Percentiles rank a stretch among this genome's conserved stretches.
Evolutionary conservation across 1,140 invertebrate species (phyloP).

Genomic region (Drosophila micromelanica): DNA sequence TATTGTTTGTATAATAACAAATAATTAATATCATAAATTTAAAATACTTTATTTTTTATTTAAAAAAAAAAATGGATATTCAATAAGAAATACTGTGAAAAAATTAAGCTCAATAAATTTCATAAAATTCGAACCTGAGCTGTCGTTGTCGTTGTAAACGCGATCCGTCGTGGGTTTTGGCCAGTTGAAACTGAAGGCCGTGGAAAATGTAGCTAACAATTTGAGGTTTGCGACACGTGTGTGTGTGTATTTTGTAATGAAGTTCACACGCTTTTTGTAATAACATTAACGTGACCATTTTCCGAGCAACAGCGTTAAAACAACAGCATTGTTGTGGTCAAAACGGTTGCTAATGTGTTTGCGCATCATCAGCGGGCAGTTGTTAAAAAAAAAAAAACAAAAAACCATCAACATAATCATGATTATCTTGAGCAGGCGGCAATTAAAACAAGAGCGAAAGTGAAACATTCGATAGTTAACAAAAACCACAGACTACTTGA

Average conservation of each 20-base stretch:
- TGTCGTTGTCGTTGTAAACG: slow-evolving; percentile 15
- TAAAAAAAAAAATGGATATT: no score
- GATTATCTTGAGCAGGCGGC: slow-evolving; percentile 55
- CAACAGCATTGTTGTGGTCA: background rate
- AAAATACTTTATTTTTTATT: no score
- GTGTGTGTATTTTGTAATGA: slow-evolving; percentile 35
- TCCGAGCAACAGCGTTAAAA: background rate
- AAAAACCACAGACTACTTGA: background rate
- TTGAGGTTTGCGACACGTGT: slow-evolving; percentile 31
- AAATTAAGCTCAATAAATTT: no score
- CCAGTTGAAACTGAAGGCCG: slow-evolving; percentile 35
- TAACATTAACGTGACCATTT: slow-evolving; percentile 60
- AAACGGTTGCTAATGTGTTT: slow-evolving; percentile 3
- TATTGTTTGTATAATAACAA: no score
- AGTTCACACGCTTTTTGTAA: slow-evolving; percentile 64
- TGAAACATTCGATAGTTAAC: slow-evolving; percentile 57
- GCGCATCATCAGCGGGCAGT: background rate
- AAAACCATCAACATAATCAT: slow-evolving; percentile 31
- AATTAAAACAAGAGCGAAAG: slow-evolving; percentile 72
- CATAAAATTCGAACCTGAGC: slow-evolving; percentile 16
- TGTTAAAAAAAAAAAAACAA: slow-evolving; percentile 1
- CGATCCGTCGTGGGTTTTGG: background rate
- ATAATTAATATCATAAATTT: no score
- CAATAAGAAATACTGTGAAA: no score
- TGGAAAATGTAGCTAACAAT: slow-evolving; percentile 47